phyloP scores from a whole-genome alignment of 2,888 invertebrate species.

The Lordiphosa fenestrarum region DNA sequence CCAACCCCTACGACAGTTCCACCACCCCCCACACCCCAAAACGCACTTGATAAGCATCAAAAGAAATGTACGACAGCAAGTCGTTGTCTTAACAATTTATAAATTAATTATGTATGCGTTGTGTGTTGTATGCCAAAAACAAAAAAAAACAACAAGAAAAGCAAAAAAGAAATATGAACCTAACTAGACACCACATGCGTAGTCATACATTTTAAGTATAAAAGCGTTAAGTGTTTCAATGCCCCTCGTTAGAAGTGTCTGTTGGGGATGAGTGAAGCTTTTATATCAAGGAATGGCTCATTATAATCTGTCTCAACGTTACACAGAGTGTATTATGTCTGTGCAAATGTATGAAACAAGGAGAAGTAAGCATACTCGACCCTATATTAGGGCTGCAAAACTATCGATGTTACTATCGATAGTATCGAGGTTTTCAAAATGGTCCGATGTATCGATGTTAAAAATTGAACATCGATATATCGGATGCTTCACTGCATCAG shows the following conservation, averaged over 20 bases:
- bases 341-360: too few relatives aligned
- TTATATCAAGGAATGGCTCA: not conserved
- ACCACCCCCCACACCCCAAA: conserved; percentile 7
- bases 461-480: too few relatives aligned
- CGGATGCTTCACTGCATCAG: too few relatives aligned
- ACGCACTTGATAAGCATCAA: conserved; percentile 50
- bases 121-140: conserved; percentile 40
- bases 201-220: conserved; percentile 43
- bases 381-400: too few relatives aligned
- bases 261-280: not conserved
- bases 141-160: conserved; percentile 15
- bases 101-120: conserved; percentile 63
- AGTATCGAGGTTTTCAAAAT: too few relatives aligned
- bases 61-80: conserved; percentile 42
- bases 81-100: conserved; percentile 56
- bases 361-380: too few relatives aligned
- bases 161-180: conserved; percentile 22
- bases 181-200: conserved; percentile 44
- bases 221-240: conserved; percentile 45
- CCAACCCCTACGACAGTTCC: conserved; percentile 3
- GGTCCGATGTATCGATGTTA: too few relatives aligned
- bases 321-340: too few relatives aligned
- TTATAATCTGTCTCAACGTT: too few relatives aligned
- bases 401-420: too few relatives aligned
- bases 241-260: conserved; percentile 18